Conservation (phyloP, 2,888 invertebrate genomes). For the Thereva unica region DNA sequence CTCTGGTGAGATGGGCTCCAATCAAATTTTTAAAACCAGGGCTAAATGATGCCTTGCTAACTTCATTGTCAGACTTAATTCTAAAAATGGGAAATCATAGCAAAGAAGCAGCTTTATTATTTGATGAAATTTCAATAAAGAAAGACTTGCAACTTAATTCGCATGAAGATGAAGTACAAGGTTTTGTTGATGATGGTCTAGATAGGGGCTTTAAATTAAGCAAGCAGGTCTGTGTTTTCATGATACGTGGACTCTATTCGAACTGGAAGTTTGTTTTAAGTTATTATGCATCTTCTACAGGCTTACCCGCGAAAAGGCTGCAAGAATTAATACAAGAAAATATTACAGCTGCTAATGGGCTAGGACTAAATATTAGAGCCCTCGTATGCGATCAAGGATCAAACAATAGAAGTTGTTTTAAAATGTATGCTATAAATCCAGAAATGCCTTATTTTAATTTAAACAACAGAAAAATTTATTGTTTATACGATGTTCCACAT, state of each 20-base stretch:
- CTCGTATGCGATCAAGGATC: constrained; percentile 13
- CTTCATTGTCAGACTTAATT: constrained; percentile 12
- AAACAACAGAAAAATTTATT: too few species aligned
- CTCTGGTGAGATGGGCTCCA: constrained; percentile 31
- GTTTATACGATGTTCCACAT: constrained; percentile 12
- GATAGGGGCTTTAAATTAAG: constrained; percentile 15
- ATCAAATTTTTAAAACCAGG: constrained; percentile 27
- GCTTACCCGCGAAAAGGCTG: constrained; percentile 3
- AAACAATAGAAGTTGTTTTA: too few species aligned
- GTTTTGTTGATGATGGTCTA: constrained; percentile 29
- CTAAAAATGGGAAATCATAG: constrained; percentile 16
- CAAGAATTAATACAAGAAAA: constrained; percentile 6
- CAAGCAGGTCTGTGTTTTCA: constrained; percentile 19
- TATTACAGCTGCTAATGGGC: background rate
- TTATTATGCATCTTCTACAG: constrained; percentile 1
- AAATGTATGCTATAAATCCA: too few species aligned
- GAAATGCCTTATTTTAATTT: too few species aligned
- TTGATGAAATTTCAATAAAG: constrained; percentile 32
- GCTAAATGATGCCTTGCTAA: constrained; percentile 10
- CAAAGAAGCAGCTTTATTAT: constrained; percentile 32
- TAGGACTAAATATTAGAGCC: constrained; percentile 16
- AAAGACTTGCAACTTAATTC: constrained; percentile 33
- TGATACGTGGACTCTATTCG: constrained; percentile 11
- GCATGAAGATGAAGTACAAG: constrained; percentile 25
- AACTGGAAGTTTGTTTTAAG: constrained; percentile 30